A percentile compares a stretch with the other conserved stretches of the same genome.
Evolutionary conservation across 2,113 vertebrate species (phyloP).

Genomic region (Phalacrocorax brasilianus): DNA sequence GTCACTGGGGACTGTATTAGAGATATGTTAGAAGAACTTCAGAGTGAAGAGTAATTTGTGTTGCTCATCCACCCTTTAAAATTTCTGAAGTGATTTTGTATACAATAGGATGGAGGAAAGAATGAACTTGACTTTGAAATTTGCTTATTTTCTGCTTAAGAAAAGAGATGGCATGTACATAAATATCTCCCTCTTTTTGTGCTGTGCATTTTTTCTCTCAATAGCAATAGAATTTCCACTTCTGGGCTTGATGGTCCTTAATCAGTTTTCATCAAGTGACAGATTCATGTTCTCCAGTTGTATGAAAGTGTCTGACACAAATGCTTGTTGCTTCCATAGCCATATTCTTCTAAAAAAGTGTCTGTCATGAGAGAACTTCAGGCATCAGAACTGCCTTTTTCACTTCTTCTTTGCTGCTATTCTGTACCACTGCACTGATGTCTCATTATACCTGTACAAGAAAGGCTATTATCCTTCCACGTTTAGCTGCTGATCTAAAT

Average conservation of each 20-base stretch:
- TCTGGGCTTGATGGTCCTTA: neutral
- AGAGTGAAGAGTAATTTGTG: neutral
- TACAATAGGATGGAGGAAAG: neutral
- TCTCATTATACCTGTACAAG: conserved; percentile 47
- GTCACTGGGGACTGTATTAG: neutral
- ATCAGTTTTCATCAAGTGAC: conserved; percentile 28
- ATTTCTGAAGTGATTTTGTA: neutral
- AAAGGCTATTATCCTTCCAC: conserved; percentile 58
- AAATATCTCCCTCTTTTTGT: neutral
- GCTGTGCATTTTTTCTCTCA: neutral
- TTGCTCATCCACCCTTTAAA: neutral
- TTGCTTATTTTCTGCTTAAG: neutral
- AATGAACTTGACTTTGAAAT: neutral
- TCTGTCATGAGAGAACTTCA: conserved; percentile 6
- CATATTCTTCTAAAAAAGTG: neutral
- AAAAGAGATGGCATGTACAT: neutral
- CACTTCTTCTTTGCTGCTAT: neutral
- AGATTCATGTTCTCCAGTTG: conserved; percentile 4
- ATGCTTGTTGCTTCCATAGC: conserved; percentile 22
- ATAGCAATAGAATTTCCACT: neutral
- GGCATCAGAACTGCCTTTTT: neutral
- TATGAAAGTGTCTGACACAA: conserved; percentile 22
- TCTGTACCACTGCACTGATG: conserved; percentile 15
- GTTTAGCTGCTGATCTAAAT: conserved; percentile 68
- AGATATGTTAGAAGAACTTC: neutral